phyloP scores from a whole-genome alignment of 2,113 vertebrate species.

The Stercorarius parasiticus region DNA sequence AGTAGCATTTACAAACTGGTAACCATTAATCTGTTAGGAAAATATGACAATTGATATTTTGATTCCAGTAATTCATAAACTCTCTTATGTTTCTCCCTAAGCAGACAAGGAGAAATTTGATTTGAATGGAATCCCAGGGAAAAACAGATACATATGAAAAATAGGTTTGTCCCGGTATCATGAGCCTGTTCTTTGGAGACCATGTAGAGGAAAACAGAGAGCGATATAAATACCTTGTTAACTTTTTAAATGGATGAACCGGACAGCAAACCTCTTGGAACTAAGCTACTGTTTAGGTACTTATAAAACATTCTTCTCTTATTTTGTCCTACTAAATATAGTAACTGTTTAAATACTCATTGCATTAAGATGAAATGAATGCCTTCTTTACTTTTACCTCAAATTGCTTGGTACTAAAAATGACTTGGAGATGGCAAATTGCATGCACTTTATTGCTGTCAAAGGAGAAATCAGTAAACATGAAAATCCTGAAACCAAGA shows the following conservation, averaged over 20 bases:
- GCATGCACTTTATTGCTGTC: not conserved
- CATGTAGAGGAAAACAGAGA: not conserved
- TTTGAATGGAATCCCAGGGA: not conserved
- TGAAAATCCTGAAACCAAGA: not conserved
- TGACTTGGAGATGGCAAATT: not conserved
- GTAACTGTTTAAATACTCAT: not conserved
- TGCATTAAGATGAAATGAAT: not conserved
- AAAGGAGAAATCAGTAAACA: not conserved
- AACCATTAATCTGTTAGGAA: not conserved
- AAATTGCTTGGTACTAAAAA: not conserved
- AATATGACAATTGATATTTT: not conserved
- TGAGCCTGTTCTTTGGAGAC: not conserved
- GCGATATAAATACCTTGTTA: not conserved
- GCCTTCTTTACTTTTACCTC: not conserved
- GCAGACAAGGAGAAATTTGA: not conserved
- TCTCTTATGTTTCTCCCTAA: not conserved
- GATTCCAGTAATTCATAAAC: not conserved
- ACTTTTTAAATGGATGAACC: not conserved
- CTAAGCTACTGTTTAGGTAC: not conserved
- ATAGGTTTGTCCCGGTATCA: not conserved
- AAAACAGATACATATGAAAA: not conserved
- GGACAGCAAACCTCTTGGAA: not conserved
- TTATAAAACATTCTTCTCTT: not conserved
- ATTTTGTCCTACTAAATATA: not conserved
- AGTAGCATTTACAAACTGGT: not conserved